A percentile compares a stretch with the other conserved stretches of the same genome.
These are phyloP conservation scores for Pyrochroa serraticornis DNA, from an alignment of 2,888 invertebrate species.

Conservation along the genomic window DNA sequence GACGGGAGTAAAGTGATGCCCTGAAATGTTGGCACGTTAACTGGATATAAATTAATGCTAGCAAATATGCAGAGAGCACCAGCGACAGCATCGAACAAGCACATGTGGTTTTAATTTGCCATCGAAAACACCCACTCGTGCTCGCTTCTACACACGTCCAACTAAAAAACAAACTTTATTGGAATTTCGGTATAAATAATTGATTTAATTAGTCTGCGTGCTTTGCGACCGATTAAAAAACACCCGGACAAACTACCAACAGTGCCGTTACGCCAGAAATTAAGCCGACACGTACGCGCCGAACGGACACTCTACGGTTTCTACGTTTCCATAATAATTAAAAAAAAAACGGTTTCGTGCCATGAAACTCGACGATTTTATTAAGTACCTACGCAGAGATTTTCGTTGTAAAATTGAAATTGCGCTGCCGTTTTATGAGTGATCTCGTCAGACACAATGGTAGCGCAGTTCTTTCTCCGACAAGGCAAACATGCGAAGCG, in stretches of 20 bases:
- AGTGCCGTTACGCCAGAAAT: no score
- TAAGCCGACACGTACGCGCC: no score
- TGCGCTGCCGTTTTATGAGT: no score
- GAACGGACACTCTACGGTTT: no score
- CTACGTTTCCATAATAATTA: no score
- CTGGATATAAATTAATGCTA: slow-evolving; percentile 48
- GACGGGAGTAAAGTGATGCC: slow-evolving; percentile 23
- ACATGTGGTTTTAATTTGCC: slow-evolving; percentile 54
- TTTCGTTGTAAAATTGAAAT: no score
- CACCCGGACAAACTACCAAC: slow-evolving; percentile 21
- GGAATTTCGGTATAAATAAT: slow-evolving; percentile 46
- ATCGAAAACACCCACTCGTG: slow-evolving; percentile 43
- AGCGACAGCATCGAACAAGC: slow-evolving; percentile 34
- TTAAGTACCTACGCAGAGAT: no score
- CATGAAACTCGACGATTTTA: no score
- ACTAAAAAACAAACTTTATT: slow-evolving; percentile 41
- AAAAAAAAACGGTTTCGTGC: no score
- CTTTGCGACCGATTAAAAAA: slow-evolving; percentile 3
- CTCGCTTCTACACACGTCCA: slow-evolving; percentile 17
- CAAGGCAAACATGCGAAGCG: slow-evolving; percentile 36
- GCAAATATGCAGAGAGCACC: slow-evolving; percentile 39
- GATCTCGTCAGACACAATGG: slow-evolving; percentile 32
- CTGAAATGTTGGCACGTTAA: slow-evolving; percentile 50
- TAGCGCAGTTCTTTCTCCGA: slow-evolving; percentile 28
- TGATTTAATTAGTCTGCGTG: slow-evolving; percentile 43